Conservation (phyloP, 1,140 invertebrate species). For the Hycleus phaleratus region DNA sequence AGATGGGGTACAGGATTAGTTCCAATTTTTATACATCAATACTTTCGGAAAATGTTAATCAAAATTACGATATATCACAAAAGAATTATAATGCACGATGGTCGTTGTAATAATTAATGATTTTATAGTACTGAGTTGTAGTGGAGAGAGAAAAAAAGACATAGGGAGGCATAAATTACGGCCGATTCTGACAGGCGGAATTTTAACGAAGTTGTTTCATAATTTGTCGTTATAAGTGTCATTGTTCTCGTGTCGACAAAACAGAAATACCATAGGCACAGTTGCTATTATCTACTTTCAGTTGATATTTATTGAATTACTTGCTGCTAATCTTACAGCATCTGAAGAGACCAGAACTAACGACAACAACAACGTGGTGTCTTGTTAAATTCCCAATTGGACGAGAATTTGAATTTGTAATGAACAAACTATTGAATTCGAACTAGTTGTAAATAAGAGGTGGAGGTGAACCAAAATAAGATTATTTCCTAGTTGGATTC, state of each 20-base stretch:
- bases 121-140: conserved; percentile 22
- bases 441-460: background rate
- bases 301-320: conserved; percentile 22
- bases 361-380: too few relatives aligned
- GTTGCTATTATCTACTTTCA: conserved; percentile 22
- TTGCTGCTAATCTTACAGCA: conserved; percentile 9
- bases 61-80: conserved; percentile 23
- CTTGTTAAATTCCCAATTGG: too few relatives aligned
- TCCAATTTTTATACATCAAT: too few relatives aligned
- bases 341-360: too few relatives aligned
- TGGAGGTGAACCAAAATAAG: background rate
- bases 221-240: conserved; percentile 32
- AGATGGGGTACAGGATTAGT: too few relatives aligned
- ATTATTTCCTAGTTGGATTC: background rate
- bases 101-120: conserved; percentile 27
- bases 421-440: conserved; percentile 6
- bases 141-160: conserved; percentile 17
- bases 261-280: conserved; percentile 19
- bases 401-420: too few relatives aligned
- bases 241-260: conserved; percentile 25
- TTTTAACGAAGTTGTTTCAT: conserved; percentile 33
- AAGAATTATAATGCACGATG: conserved; percentile 20
- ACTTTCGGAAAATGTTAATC: background rate
- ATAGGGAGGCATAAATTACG: conserved; percentile 23
- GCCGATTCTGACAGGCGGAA: conserved; percentile 27